A percentile compares a stretch with the other conserved stretches of the same genome.
Conservation (phyloP, 2,113 vertebrate species). For the Dendropsophus ebraccatus region DNA sequence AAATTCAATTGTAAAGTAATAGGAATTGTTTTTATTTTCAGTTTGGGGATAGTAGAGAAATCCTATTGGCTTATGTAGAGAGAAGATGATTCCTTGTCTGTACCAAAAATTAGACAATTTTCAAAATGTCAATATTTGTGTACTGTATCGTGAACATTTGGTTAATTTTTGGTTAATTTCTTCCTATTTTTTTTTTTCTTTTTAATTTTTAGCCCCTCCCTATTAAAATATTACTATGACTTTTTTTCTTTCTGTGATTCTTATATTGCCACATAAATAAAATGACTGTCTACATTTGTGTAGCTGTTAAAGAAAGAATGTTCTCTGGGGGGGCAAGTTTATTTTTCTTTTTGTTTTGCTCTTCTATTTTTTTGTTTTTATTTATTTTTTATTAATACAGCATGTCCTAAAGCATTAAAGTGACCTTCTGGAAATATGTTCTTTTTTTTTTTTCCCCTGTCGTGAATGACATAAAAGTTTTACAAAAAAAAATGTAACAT, state of each 20-base stretch:
- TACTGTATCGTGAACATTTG: constrained; percentile 81
- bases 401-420: background rate
- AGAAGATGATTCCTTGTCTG: constrained; percentile 78
- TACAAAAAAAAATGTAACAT: background rate
- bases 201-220: constrained; percentile 25
- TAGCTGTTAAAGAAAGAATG: background rate
- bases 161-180: constrained; percentile 72
- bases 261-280: constrained; percentile 74
- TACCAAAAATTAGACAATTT: constrained; percentile 81
- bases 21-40: constrained; percentile 76
- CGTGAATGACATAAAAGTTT: background rate
- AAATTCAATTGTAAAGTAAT: constrained; percentile 82
- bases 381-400: background rate
- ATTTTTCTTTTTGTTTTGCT: background rate
- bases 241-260: constrained; percentile 80
- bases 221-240: constrained; percentile 81
- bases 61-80: constrained; percentile 79
- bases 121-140: constrained; percentile 80
- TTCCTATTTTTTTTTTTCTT: constrained; percentile 50
- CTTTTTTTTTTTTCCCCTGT: background rate
- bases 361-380: background rate
- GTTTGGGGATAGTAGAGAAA: constrained; percentile 66
- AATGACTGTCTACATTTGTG: background rate
- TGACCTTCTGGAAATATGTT: background rate
- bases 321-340: background rate